These are phyloP conservation scores for Protodeltote pygarga DNA, from an alignment of 2,888 invertebrate species.

Conservation along the genomic window DNA sequence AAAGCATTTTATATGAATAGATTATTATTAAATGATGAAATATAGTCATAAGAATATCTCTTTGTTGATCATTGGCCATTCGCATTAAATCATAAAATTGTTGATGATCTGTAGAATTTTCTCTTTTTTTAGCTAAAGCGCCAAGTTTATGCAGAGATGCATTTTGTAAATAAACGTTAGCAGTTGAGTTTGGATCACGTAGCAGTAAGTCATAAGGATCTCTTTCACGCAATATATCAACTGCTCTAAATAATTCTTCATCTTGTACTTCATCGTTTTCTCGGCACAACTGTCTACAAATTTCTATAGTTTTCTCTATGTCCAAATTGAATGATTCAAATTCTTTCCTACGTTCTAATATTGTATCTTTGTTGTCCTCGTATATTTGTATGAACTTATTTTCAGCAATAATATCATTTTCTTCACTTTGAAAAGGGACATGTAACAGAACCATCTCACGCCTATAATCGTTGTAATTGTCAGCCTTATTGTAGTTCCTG, in stretches of 20 bases:
- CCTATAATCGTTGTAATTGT: conserved; percentile 58
- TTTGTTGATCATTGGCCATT: conserved; percentile 41
- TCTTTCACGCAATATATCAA: conserved; percentile 21
- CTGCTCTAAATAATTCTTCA: conserved; percentile 21
- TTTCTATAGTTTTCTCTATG: conserved; percentile 47
- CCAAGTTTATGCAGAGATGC: conserved; percentile 44
- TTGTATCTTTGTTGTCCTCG: conserved; percentile 54
- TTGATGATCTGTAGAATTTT: conserved; percentile 42
- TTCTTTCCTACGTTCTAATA: conserved; percentile 44
- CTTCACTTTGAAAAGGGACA: conserved; percentile 63
- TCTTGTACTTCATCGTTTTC: conserved; percentile 39
- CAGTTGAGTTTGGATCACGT: conserved; percentile 31
- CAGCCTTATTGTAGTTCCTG: conserved; percentile 59
- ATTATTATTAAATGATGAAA: conserved; percentile 40
- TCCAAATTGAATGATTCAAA: conserved; percentile 50
- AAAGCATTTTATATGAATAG: too few relatives aligned
- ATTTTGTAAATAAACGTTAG: conserved; percentile 40
- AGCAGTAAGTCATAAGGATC: conserved; percentile 35
- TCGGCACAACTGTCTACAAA: conserved; percentile 46
- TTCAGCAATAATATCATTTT: conserved; percentile 59
- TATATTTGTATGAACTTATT: conserved; percentile 56
- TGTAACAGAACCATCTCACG: conserved; percentile 63
- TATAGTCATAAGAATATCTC: conserved; percentile 27
- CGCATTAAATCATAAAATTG: conserved; percentile 42
- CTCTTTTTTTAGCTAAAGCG: conserved; percentile 41